These are phyloP conservation scores for Apis florea DNA, from an alignment of 1,140 invertebrate genomes.

Conservation along the genomic window DNA sequence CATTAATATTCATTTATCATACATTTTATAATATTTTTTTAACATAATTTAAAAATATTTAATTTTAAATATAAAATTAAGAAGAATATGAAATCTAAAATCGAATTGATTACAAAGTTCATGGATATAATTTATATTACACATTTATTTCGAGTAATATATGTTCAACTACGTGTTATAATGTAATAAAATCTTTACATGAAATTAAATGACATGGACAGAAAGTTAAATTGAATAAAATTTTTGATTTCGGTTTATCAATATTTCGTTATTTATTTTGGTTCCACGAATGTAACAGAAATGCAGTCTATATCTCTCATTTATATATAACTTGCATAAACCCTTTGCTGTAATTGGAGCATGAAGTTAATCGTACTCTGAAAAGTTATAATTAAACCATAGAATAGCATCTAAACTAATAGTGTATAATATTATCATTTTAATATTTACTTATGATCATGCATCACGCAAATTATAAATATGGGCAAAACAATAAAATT, in stretches of 20 bases:
- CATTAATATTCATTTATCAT: too few relatives aligned
- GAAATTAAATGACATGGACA: background rate
- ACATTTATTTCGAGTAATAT: too few relatives aligned
- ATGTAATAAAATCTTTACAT: too few relatives aligned
- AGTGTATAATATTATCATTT: background rate
- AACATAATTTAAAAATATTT: too few relatives aligned
- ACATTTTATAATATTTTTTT: too few relatives aligned
- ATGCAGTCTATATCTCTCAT: background rate
- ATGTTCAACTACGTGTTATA: too few relatives aligned
- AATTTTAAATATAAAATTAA: too few relatives aligned
- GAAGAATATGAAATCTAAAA: too few relatives aligned
- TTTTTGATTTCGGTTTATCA: background rate
- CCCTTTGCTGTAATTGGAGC: constrained; percentile 2
- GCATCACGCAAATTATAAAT: background rate
- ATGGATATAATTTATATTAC: too few relatives aligned
- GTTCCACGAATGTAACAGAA: background rate
- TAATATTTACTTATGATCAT: background rate
- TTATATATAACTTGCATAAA: background rate
- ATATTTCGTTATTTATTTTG: background rate
- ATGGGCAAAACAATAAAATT: too few relatives aligned
- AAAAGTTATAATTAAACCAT: background rate
- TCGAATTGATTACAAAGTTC: too few relatives aligned
- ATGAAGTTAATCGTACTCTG: background rate
- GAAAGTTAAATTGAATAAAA: background rate
- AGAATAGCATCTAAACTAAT: background rate